These are phyloP conservation scores for Pilophorus perplexus DNA, from an alignment of 2,888 invertebrate species.

Conservation along the genomic window DNA sequence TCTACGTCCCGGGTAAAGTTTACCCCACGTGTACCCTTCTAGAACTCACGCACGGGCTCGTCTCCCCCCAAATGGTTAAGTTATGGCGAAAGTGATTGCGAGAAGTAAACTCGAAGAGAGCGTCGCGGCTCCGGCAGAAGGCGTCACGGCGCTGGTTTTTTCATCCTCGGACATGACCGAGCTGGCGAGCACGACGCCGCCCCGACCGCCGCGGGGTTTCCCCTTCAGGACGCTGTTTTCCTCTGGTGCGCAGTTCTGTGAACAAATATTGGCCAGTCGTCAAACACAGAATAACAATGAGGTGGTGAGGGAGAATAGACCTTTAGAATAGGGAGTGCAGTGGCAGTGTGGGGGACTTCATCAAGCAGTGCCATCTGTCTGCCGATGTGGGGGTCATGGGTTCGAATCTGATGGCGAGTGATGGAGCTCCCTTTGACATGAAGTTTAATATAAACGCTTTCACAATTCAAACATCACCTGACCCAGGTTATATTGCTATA, in stretches of 20 bases:
- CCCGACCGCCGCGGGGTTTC: slow-evolving; percentile 51
- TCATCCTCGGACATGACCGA: slow-evolving; percentile 67
- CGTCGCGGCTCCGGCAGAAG: background rate
- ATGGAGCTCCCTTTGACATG: too few species aligned
- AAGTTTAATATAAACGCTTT: too few species aligned
- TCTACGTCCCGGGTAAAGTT: too few species aligned
- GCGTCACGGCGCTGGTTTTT: slow-evolving; percentile 23
- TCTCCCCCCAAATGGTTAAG: slow-evolving; percentile 28
- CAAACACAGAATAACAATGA: background rate
- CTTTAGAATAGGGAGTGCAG: background rate
- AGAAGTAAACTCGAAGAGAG: slow-evolving; percentile 22
- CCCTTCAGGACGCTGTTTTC: slow-evolving; percentile 53
- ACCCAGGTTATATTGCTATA: too few species aligned
- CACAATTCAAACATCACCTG: too few species aligned
- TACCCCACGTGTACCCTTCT: too few species aligned
- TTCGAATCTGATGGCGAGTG: too few species aligned
- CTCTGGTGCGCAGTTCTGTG: slow-evolving; percentile 56
- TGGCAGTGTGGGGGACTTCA: background rate
- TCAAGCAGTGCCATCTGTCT: too few species aligned
- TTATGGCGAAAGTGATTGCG: slow-evolving; percentile 24
- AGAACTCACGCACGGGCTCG: too few species aligned
- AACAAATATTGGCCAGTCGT: background rate
- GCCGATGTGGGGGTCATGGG: too few species aligned
- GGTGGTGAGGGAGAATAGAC: too few species aligned
- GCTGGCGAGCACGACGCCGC: slow-evolving; percentile 64